Evolutionary conservation across 2,113 vertebrate genomes (phyloP).

Genomic region (Embiotoca jacksoni): DNA sequence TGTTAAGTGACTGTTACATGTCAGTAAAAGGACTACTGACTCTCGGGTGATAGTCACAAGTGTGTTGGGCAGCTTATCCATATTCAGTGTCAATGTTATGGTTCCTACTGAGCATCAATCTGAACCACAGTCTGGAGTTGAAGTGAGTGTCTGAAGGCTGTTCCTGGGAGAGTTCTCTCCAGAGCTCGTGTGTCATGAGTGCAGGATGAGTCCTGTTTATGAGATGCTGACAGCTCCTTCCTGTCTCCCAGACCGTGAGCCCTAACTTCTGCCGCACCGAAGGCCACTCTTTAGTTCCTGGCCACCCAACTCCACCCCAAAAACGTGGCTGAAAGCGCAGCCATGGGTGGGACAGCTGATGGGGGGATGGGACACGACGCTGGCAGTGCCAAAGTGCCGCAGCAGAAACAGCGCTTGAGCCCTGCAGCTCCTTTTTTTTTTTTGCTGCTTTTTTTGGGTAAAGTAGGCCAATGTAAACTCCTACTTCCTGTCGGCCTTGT

Average conservation of each 20-base stretch:
- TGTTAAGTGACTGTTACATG: conserved; percentile 31
- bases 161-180: conserved; percentile 57
- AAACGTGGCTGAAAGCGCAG: conserved; percentile 59
- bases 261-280: conserved; percentile 65
- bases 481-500: conserved; percentile 83
- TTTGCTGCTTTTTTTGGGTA: conserved; percentile 70
- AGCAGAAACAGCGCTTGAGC: conserved; percentile 66
- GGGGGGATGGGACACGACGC: conserved; percentile 60
- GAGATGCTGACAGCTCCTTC: conserved; percentile 84
- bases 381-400: conserved; percentile 62
- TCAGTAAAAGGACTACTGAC: conserved; percentile 14
- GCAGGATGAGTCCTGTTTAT: conserved; percentile 82
- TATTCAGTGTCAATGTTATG: conserved; percentile 1
- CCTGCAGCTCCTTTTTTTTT: conserved; percentile 40
- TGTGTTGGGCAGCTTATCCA: background rate
- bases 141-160: conserved; percentile 32
- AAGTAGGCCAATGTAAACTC: conserved; percentile 86
- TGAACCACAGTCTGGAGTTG: conserved; percentile 16
- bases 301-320: conserved; percentile 73
- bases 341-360: conserved; percentile 76
- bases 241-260: conserved; percentile 80
- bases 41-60: conserved; percentile 63
- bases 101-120: conserved; percentile 24
- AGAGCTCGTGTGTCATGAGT: conserved; percentile 67
- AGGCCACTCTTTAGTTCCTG: conserved; percentile 58